These are phyloP conservation scores for Pygocentrus nattereri DNA, from an alignment of 2,797 vertebrate species.

Conservation along the genomic window DNA sequence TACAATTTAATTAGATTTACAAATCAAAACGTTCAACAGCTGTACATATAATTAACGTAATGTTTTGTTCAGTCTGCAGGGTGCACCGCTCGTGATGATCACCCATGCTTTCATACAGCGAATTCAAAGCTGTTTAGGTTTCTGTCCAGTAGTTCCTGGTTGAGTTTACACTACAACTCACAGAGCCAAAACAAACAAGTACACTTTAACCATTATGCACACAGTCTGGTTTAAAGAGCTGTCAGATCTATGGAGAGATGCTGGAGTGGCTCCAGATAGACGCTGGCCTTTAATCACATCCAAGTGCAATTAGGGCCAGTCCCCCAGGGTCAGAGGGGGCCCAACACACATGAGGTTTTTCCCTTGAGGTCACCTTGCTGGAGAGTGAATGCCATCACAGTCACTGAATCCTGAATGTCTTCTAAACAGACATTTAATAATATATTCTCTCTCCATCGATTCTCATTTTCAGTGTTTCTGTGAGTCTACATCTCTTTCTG, in stretches of 20 bases:
- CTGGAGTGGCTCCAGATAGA: constrained; percentile 41
- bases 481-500: neutral
- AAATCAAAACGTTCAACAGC: too few species aligned
- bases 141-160: constrained; percentile 28
- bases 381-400: neutral
- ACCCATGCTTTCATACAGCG: neutral
- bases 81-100: neutral
- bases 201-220: constrained; percentile 1
- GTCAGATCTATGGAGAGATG: constrained; percentile 11
- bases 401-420: constrained; percentile 29
- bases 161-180: constrained; percentile 5
- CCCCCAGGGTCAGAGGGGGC: neutral
- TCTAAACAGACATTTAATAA: neutral
- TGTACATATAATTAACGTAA: too few species aligned
- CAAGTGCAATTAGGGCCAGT: constrained; percentile 37
- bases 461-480: neutral
- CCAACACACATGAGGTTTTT: constrained; percentile 6
- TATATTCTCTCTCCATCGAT: neutral
- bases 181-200: constrained; percentile 23
- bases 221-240: constrained; percentile 15
- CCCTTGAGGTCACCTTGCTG: constrained; percentile 23
- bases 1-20: too few species aligned
- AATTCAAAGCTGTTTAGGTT: constrained; percentile 1
- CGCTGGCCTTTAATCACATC: constrained; percentile 39
- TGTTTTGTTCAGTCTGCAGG: neutral